Evolutionary conservation across 2,797 vertebrate species (phyloP).

Genomic region (Sebastes oblongus): DNA sequence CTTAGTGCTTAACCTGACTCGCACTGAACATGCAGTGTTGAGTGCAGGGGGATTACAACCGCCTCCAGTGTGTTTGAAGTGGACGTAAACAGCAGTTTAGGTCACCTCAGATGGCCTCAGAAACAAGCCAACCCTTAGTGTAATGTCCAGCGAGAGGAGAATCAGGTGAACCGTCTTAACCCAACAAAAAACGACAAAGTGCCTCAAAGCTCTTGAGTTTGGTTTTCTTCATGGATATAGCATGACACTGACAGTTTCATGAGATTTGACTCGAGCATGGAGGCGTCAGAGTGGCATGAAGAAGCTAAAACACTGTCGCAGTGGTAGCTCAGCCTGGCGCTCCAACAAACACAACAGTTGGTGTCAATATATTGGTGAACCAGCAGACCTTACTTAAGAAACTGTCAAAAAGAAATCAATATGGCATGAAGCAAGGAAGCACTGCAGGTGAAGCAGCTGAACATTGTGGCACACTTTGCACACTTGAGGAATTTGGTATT

Average conservation of each 20-base stretch:
- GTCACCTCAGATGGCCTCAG: conserved; percentile 25
- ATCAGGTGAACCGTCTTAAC: conserved; percentile 29
- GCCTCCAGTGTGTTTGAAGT: conserved; percentile 39
- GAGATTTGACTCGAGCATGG: not conserved
- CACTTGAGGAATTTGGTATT: too few relatives aligned
- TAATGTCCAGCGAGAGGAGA: conserved; percentile 16
- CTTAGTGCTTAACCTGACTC: conserved; percentile 16
- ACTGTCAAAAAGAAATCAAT: not conserved
- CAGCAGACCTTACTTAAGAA: not conserved
- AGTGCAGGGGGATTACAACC: conserved; percentile 28
- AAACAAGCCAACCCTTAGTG: conserved; percentile 13
- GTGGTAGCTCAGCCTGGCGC: not conserved
- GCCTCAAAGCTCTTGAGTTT: not conserved
- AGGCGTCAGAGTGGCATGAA: not conserved
- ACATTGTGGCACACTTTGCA: not conserved
- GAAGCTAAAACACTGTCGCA: not conserved
- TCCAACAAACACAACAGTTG: not conserved
- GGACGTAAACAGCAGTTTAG: conserved; percentile 31
- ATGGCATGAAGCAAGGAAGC: not conserved
- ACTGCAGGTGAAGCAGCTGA: not conserved
- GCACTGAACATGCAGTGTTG: not conserved
- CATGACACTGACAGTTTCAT: not conserved
- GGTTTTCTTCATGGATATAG: not conserved
- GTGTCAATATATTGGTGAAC: not conserved
- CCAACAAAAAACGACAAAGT: not conserved